These are phyloP conservation scores for Dasyurus viverrinus DNA, from an alignment of 2,113 vertebrate genomes.

Conservation along the genomic window DNA sequence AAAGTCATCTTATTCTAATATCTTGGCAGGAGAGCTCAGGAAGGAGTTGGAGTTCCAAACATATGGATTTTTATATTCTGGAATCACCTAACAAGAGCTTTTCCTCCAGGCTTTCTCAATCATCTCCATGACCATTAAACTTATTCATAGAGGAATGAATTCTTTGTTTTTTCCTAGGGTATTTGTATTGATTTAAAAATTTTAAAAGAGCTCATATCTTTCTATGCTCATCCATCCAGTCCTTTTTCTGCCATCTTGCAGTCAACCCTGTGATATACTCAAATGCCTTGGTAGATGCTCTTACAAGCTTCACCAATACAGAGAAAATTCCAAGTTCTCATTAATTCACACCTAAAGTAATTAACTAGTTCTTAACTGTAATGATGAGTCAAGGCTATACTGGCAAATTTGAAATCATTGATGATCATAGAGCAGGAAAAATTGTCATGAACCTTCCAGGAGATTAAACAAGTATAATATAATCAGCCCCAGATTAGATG, in stretches of 20 bases:
- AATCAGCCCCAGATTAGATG: background rate
- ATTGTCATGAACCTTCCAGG: background rate
- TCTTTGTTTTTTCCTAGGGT: background rate
- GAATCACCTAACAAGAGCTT: background rate
- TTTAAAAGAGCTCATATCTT: background rate
- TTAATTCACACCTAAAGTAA: background rate
- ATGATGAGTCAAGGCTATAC: background rate
- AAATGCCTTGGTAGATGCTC: background rate
- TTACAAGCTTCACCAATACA: background rate
- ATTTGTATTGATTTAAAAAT: background rate
- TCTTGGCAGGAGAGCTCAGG: background rate
- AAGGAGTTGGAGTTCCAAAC: background rate
- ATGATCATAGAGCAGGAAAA: background rate
- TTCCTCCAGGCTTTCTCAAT: background rate
- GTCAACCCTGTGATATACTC: background rate
- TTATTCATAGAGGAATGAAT: background rate
- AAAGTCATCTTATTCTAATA: background rate
- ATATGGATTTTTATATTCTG: background rate
- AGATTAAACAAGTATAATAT: background rate
- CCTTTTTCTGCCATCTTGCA: background rate
- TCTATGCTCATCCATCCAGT: background rate
- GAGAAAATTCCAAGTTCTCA: background rate
- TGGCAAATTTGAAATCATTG: background rate
- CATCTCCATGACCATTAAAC: background rate
- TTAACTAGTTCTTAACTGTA: background rate